A percentile compares a stretch with the other conserved stretches of the same genome.
These are phyloP conservation scores for Ceuthmochares aereus DNA, from an alignment of 2,113 vertebrate species.

Conservation along the genomic window DNA sequence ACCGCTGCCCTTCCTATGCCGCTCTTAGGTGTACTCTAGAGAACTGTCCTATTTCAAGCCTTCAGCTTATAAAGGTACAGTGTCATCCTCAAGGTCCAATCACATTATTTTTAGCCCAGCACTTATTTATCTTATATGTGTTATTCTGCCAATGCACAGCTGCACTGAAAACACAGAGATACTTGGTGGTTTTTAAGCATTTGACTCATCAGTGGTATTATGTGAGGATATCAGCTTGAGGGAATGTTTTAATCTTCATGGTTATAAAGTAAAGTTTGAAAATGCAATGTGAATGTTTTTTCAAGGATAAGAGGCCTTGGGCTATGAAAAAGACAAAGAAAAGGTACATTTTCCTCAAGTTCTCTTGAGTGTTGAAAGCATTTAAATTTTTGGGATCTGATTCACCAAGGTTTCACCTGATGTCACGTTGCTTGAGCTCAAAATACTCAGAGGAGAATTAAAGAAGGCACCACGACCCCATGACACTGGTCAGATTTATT, in stretches of 20 bases:
- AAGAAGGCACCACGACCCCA: background rate
- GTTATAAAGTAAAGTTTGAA: background rate
- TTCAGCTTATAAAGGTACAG: background rate
- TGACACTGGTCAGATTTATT: background rate
- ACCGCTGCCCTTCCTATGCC: background rate
- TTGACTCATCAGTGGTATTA: background rate
- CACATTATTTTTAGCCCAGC: background rate
- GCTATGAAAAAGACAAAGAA: background rate
- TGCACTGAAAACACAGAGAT: background rate
- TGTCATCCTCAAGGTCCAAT: background rate
- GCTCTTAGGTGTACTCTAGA: conserved; percentile 30
- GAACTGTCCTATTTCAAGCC: conserved; percentile 49
- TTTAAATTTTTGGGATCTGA: background rate
- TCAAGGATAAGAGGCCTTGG: background rate
- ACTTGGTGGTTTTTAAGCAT: background rate
- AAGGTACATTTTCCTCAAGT: background rate
- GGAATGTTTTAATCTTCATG: background rate
- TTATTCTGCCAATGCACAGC: background rate
- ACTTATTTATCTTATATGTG: background rate
- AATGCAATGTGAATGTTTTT: background rate
- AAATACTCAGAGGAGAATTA: background rate
- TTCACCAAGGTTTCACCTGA: background rate
- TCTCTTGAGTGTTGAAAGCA: background rate
- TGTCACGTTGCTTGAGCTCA: background rate
- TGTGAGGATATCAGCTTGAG: background rate